Evolutionary conservation across 2,888 invertebrate species (phyloP).

Genomic region (Entomobrya multifasciata): DNA sequence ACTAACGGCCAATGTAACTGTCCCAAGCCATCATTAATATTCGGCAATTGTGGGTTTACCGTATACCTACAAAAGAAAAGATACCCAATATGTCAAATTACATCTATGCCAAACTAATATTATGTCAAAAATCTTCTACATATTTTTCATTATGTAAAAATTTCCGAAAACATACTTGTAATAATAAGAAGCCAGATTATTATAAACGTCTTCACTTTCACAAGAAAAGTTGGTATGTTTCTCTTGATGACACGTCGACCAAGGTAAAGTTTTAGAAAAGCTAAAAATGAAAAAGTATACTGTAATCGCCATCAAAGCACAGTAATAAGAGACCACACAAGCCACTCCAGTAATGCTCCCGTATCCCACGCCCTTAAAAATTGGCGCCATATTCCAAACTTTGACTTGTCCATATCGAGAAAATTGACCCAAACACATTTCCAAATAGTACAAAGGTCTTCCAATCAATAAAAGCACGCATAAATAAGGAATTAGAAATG

Average conservation of each 20-base stretch:
- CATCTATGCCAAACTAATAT: too few relatives aligned
- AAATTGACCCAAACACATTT: slow-evolving; percentile 83
- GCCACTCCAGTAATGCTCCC: slow-evolving; percentile 82
- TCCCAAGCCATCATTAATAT: slow-evolving; percentile 78
- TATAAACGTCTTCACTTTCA: slow-evolving; percentile 64
- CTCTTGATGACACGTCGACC: slow-evolving; percentile 59
- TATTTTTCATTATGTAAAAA: too few relatives aligned
- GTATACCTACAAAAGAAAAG: slow-evolving; percentile 74
- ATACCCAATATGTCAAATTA: too few relatives aligned
- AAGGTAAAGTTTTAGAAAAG: slow-evolving; percentile 82
- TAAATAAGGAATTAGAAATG: slow-evolving; percentile 80
- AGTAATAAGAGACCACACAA: slow-evolving; percentile 86
- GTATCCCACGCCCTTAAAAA: slow-evolving; percentile 81
- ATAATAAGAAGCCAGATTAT: background rate
- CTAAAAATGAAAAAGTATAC: slow-evolving; percentile 83
- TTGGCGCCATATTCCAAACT: slow-evolving; percentile 83
- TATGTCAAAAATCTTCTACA: too few relatives aligned
- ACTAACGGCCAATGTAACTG: slow-evolving; percentile 87
- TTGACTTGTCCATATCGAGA: slow-evolving; percentile 83
- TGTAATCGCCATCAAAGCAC: slow-evolving; percentile 18
- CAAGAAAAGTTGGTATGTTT: background rate
- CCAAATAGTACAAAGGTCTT: slow-evolving; percentile 82
- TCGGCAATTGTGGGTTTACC: slow-evolving; percentile 77
- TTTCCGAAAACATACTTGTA: too few relatives aligned
- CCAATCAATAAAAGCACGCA: slow-evolving; percentile 80